Percentiles rank a stretch among this genome's conserved stretches.
Conservation (phyloP, 2,888 invertebrate genomes). For the Ophioninae sp. region DNA sequence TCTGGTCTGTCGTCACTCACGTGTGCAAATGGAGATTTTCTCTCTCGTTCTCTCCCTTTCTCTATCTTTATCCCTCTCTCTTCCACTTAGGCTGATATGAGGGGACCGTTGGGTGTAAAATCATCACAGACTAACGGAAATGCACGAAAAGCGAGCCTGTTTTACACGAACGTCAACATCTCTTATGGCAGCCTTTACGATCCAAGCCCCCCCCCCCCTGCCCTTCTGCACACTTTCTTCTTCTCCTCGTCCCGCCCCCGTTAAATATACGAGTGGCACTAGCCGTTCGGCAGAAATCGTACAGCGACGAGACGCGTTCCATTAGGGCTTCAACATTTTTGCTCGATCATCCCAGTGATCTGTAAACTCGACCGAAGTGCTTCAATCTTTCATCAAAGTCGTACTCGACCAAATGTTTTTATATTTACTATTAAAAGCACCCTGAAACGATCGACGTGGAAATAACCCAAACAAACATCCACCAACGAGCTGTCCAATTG, state of each 20-base stretch:
- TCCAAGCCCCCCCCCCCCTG: neutral
- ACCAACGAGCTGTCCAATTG: neutral
- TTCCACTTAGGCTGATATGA: slow-evolving; percentile 18
- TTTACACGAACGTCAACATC: slow-evolving; percentile 4
- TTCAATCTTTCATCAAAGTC: neutral
- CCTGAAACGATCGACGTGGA: neutral
- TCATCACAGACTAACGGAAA: slow-evolving; percentile 48
- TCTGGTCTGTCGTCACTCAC: slow-evolving; percentile 63
- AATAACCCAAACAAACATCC: neutral
- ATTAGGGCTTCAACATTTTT: neutral
- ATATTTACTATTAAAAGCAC: neutral
- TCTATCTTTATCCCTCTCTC: neutral
- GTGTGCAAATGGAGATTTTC: slow-evolving; percentile 41
- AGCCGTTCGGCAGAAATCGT: neutral
- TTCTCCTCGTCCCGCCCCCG: neutral
- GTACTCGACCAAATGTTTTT: neutral
- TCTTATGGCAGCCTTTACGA: slow-evolving; percentile 5
- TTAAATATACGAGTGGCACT: neutral
- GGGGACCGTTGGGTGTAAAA: slow-evolving; percentile 22
- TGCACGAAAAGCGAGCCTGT: slow-evolving; percentile 49
- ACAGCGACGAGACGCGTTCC: neutral
- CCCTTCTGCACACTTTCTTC: too few species aligned
- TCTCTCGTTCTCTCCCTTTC: slow-evolving; percentile 32
- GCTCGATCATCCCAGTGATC: neutral
- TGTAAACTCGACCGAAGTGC: neutral